Evolutionary conservation across 2,113 vertebrate species (phyloP).

Genomic region (Neoarius graeffei): DNA sequence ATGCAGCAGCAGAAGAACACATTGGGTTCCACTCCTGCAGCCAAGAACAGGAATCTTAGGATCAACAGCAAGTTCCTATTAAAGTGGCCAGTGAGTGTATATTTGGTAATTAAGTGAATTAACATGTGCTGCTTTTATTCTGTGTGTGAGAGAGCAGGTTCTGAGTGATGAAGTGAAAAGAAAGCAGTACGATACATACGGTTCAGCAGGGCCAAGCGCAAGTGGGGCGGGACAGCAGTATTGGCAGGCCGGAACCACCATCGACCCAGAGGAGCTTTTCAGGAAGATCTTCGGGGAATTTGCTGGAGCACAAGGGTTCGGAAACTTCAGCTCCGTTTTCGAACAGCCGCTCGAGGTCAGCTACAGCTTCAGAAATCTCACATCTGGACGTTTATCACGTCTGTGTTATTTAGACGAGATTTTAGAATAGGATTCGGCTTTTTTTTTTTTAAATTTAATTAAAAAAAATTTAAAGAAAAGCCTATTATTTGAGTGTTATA

Average conservation of each 20-base stretch:
- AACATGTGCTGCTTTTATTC: neutral
- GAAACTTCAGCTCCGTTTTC: conserved; percentile 86
- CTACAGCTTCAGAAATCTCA: neutral
- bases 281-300: conserved; percentile 96
- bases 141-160: conserved; percentile 70
- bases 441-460: too few relatives aligned
- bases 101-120: neutral
- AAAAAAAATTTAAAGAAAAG: too few relatives aligned
- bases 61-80: too few relatives aligned
- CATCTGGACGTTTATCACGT: neutral
- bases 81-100: too few relatives aligned
- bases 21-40: too few relatives aligned
- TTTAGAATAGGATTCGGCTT: too few relatives aligned
- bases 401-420: neutral
- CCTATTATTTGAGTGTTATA: neutral
- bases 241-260: conserved; percentile 80
- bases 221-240: conserved; percentile 77
- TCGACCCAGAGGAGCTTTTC: conserved; percentile 95
- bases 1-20: too few relatives aligned
- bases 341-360: conserved; percentile 92
- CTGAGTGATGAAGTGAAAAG: conserved; percentile 90
- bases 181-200: conserved; percentile 91
- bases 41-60: too few relatives aligned
- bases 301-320: conserved; percentile 79
- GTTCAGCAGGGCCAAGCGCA: conserved; percentile 74